Evolutionary conservation across 2,797 vertebrate genomes (phyloP), one percentile per base, ranked within the genome.

Genomic region (Sebastes cheni): DNA sequence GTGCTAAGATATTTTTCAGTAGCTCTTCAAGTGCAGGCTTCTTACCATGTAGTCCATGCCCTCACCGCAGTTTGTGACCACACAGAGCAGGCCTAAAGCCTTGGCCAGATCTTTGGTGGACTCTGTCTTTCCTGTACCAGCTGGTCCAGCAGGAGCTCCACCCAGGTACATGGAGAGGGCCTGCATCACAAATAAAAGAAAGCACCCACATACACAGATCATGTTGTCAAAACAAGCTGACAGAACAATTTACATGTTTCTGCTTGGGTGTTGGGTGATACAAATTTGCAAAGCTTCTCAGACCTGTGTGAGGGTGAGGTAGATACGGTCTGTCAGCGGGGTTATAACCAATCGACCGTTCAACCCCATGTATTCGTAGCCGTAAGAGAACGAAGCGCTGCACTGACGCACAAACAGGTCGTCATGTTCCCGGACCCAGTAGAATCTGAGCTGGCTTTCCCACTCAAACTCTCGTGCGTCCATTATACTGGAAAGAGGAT

Each of bases 161-260:
- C 98, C 99, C 92, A 99, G 91, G 83, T 96, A 98, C 99, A 99
- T 99, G n/a, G 99, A 99, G n/a, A 99, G 93, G 6, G 99, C 99
- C 99, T 99, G 85, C 18, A 60, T 76, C 16, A 75, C 61, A 52
- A 20, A 52, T 52, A 88, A 72, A 83, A 5, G 75, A 83, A 5
- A 72, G 86, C 13, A 82, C 13, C 56, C 55, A 83, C 3, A 79
- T 27, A 36, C 6, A 68, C 1, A 61, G 22, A 70, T 20, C 12
- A 8, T 68, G 32, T 20, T 42, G 18, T 39, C 10, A 55, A 68
- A 42, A 69, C 11, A 61, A 67, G 8, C 13, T 58, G 4, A 62
- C 8, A 74, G 5, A 72, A 18, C 4, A 68, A 39, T 59, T 6
- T 20, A 6, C 20, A 58, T 9, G 2, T 29, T 6, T 32, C 52